Conservation (phyloP, 2,888 invertebrate species). For the Uropetala carovei region DNA sequence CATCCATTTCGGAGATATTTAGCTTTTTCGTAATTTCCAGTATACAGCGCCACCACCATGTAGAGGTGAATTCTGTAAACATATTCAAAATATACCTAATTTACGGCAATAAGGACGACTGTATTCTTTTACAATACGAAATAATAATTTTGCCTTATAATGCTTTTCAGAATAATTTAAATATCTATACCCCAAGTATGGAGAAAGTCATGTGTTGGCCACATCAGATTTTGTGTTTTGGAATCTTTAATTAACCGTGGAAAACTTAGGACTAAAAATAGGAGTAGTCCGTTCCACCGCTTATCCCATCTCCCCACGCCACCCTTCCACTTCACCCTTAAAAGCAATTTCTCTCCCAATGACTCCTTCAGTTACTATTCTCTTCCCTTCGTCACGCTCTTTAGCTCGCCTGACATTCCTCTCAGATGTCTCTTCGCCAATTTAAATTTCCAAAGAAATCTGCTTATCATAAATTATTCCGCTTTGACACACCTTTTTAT, state of each 20-base stretch:
- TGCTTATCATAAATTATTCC: not conserved
- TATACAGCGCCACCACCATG: too few relatives aligned
- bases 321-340: not conserved
- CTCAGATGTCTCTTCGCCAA: not conserved
- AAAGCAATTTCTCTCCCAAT: slow-evolving; percentile 11
- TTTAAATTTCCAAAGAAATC: not conserved
- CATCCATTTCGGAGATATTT: too few relatives aligned
- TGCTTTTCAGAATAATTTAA: too few relatives aligned
- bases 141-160: too few relatives aligned
- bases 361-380: not conserved
- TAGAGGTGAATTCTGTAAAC: too few relatives aligned
- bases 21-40: too few relatives aligned
- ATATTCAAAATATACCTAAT: too few relatives aligned
- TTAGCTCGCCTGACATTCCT: not conserved
- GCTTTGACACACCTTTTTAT: not conserved
- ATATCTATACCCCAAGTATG: too few relatives aligned
- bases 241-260: not conserved
- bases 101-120: too few relatives aligned
- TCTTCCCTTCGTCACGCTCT: not conserved
- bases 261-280: not conserved
- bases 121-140: too few relatives aligned
- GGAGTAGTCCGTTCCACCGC: not conserved
- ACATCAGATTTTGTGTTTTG: too few relatives aligned
- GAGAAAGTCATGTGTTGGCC: too few relatives aligned
- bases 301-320: not conserved